These are phyloP conservation scores for Diabrotica virgifera DNA, from an alignment of 1,140 invertebrate genomes.

Conservation along the genomic window DNA sequence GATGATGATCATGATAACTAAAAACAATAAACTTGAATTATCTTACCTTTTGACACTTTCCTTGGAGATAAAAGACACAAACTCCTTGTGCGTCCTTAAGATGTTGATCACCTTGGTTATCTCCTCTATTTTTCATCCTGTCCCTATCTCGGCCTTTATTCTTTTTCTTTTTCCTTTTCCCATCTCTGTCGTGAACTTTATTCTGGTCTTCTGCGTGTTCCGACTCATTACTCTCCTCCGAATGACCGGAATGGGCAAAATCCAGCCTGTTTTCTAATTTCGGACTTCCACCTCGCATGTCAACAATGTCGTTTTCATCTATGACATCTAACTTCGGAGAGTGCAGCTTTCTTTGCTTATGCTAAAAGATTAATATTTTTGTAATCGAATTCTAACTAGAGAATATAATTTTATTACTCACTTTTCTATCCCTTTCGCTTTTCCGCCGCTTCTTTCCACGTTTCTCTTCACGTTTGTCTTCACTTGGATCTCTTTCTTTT, in stretches of 20 bases:
- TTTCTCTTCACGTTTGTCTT: slow-evolving; percentile 40
- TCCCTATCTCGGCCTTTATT: slow-evolving; percentile 32
- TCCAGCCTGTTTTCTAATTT: slow-evolving; percentile 13
- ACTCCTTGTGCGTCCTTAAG: slow-evolving; percentile 64
- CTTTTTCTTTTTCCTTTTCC: slow-evolving; percentile 23
- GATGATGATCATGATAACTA: no score
- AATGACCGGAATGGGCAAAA: slow-evolving; percentile 22
- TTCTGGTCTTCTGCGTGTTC: slow-evolving; percentile 35
- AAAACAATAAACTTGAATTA: background rate
- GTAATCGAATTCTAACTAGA: background rate
- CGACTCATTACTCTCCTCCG: slow-evolving; percentile 39
- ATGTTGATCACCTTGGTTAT: slow-evolving; percentile 26
- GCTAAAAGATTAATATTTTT: slow-evolving; percentile 34
- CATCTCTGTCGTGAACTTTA: slow-evolving; percentile 19
- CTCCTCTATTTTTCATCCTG: slow-evolving; percentile 24
- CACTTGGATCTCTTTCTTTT: slow-evolving; percentile 35
- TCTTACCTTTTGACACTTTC: slow-evolving; percentile 74
- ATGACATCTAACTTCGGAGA: slow-evolving; percentile 52
- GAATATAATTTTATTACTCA: background rate
- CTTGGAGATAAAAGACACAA: slow-evolving; percentile 83
- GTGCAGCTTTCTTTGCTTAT: slow-evolving; percentile 44
- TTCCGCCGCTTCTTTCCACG: slow-evolving; percentile 34
- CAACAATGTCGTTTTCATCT: slow-evolving; percentile 76
- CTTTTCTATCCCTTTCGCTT: slow-evolving; percentile 24
- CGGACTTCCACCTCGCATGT: slow-evolving; percentile 69